Percentiles rank a stretch among this genome's conserved stretches.
These are phyloP conservation scores for Himalopsyche japonica DNA, from an alignment of 2,888 invertebrate genomes.

Conservation along the genomic window DNA sequence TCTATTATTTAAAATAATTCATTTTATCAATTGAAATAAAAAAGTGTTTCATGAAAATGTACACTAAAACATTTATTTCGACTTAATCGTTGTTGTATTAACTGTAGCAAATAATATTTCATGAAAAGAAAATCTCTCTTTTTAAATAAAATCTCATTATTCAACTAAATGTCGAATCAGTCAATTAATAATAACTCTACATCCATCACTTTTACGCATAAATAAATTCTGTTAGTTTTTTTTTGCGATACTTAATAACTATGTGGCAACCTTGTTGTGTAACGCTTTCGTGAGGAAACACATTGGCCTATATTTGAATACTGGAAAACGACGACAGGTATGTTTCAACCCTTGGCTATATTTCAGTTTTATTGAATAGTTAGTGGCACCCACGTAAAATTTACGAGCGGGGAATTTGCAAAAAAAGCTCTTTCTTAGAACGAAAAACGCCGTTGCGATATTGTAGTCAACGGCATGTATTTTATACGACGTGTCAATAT, in stretches of 20 bases:
- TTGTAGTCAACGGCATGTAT: neutral
- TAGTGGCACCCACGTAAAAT: slow-evolving; percentile 6
- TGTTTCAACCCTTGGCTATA: slow-evolving; percentile 9
- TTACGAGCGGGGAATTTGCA: slow-evolving; percentile 6
- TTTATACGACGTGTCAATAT: neutral
- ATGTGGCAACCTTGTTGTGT: neutral
- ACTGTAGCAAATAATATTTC: no score
- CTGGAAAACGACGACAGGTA: neutral
- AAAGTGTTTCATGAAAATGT: no score
- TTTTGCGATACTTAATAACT: neutral
- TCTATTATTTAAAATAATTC: no score
- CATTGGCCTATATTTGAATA: slow-evolving; percentile 18
- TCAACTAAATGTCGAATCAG: no score
- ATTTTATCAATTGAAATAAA: no score
- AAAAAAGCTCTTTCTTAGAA: neutral
- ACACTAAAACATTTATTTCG: no score
- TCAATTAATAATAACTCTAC: no score
- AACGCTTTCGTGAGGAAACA: neutral
- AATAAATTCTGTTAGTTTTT: no score
- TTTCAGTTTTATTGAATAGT: slow-evolving; percentile 21
- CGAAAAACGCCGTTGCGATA: neutral
- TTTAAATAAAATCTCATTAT: no score
- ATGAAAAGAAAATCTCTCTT: no score
- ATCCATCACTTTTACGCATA: no score
- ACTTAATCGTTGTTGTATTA: no score